Evolutionary conservation across 2,888 invertebrate genomes (phyloP).

Genomic region (Tenodera sinensis): DNA sequence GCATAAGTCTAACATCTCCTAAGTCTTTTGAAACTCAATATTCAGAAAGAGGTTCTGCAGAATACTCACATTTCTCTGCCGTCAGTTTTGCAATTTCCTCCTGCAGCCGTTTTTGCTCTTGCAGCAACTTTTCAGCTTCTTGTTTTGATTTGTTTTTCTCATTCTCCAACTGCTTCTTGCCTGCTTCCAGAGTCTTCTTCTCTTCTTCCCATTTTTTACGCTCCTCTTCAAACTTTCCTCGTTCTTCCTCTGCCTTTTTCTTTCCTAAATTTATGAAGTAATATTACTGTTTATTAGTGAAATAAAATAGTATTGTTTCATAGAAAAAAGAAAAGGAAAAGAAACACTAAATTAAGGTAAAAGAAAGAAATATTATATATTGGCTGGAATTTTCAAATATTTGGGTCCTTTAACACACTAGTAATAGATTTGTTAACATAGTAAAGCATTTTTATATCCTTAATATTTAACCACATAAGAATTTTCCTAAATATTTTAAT

Average conservation of each 20-base stretch:
- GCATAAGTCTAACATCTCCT: too few species aligned
- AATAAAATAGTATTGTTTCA: too few species aligned
- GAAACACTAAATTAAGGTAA: too few species aligned
- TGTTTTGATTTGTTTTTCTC: constrained; percentile 28
- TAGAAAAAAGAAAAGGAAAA: too few species aligned
- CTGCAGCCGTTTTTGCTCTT: constrained; percentile 53
- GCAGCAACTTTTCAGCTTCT: constrained; percentile 32
- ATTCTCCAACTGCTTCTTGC: constrained; percentile 24
- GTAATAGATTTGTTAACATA: too few species aligned
- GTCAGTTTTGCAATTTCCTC: constrained; percentile 57
- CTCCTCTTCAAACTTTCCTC: constrained; percentile 59
- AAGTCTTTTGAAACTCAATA: too few species aligned
- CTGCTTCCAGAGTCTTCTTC: constrained; percentile 28
- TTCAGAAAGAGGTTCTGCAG: neutral
- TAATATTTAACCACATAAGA: too few species aligned
- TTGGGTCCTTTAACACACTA: too few species aligned
- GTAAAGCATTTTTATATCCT: too few species aligned
- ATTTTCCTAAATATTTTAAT: too few species aligned
- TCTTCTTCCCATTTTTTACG: constrained; percentile 52
- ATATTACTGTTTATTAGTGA: constrained; percentile 32
- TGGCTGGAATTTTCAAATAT: too few species aligned
- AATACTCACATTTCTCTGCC: constrained; percentile 55
- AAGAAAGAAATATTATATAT: too few species aligned
- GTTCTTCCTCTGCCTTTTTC: constrained; percentile 50
- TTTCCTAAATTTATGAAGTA: constrained; percentile 39